Evolutionary conservation across 2,888 invertebrate species (phyloP), one percentile per base, ranked within the genome.

Genomic region (Chrysolina haemoptera): DNA sequence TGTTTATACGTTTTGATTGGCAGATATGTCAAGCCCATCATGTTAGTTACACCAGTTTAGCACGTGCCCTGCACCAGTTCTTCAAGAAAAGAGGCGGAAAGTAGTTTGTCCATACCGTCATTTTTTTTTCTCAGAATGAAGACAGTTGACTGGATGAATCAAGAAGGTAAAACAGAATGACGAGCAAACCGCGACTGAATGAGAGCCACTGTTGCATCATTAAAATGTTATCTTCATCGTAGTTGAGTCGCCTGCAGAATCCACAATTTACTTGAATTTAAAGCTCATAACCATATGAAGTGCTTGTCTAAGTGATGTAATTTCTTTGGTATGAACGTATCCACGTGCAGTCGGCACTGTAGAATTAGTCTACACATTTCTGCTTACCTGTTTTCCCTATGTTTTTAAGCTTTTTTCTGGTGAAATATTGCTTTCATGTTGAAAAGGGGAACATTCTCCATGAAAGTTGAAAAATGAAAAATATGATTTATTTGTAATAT

Each of bases 11-110:
- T 50, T 66, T 78, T 80, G 80, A 80, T 79, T 78, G 80, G 79
- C 80, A 78, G 76, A 74, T 78, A 77, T 77, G 80, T 80, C 78
- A 76, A 71, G 75, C 77, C 68, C 79, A 73, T 80, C 80, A 78
- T 75, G 79, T 80, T 80, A 76, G 76, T 78, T 79, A 75, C 76
- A 73, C 64, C 73, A 70, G 73, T 72, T 75, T 64, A 75, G 77
- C 77, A 73, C 77, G 77, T 77, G 77, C 75, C 77, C 66, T 69
- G 71, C 59, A 59, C 74, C 68, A 66, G 50, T 50, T 50, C 18
- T 35, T 59, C n/a, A n/a, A 9, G n/a, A 35, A 27, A 6, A 27
- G 59, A 27, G 16, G 59, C n/a, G 59, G 59, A 22, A 35, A 59
- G n/a, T 50, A 10, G 35, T 27, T 59, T 35, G 46, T 46, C 12